These are phyloP conservation scores for Tethea ocularis DNA, from an alignment of 2,888 invertebrate species.

Conservation along the genomic window DNA sequence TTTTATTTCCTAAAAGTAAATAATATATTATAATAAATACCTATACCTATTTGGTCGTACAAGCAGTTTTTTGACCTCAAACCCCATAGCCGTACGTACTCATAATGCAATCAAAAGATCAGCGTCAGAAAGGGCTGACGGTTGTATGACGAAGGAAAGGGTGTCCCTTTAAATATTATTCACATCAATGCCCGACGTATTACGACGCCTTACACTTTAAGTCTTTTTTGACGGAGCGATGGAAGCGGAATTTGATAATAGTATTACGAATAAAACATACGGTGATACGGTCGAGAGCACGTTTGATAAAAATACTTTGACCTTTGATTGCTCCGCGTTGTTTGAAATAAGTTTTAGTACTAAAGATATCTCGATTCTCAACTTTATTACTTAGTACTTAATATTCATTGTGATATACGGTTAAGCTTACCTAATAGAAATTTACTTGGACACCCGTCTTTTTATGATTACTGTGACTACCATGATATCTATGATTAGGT, in stretches of 20 bases:
- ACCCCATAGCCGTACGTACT: constrained; percentile 22
- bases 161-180: constrained; percentile 27
- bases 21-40: too few relatives aligned
- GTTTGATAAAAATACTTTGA: too few relatives aligned
- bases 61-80: constrained; percentile 19
- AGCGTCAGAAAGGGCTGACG: constrained; percentile 42
- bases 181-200: constrained; percentile 27
- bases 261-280: not conserved
- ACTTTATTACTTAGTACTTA: too few relatives aligned
- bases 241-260: not conserved
- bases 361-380: too few relatives aligned
- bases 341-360: too few relatives aligned
- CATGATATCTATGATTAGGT: too few relatives aligned
- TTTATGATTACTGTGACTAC: too few relatives aligned
- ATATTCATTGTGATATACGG: too few relatives aligned
- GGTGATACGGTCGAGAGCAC: too few relatives aligned
- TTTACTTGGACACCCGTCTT: too few relatives aligned
- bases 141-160: constrained; percentile 42
- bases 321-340: too few relatives aligned
- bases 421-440: too few relatives aligned
- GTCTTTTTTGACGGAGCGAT: not conserved
- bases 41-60: not conserved
- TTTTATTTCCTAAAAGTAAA: not conserved
- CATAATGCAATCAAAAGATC: constrained; percentile 45
- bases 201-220: constrained; percentile 8